A percentile compares a stretch with the other conserved stretches of the same genome.
phyloP scores from a whole-genome alignment of 2,888 invertebrate species.

The Mesorhabditis spiculigera region DNA sequence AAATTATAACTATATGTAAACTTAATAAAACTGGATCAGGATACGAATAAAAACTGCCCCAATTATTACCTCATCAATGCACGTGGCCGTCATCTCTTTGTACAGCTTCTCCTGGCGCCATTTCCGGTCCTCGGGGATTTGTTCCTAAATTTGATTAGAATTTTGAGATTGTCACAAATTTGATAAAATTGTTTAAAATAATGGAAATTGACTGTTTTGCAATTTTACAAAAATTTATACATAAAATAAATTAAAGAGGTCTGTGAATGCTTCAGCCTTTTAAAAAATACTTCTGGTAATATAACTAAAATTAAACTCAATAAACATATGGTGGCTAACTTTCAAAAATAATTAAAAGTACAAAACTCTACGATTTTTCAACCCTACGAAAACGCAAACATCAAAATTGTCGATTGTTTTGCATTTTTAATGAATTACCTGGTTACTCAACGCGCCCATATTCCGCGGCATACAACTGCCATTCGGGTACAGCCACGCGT shows the following conservation, averaged over 20 bases:
- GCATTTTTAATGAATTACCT: neutral
- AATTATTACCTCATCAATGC: conserved; percentile 50
- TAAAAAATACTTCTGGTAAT: no score
- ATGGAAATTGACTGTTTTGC: neutral
- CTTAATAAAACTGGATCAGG: no score
- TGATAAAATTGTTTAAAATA: neutral
- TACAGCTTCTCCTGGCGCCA: conserved; percentile 57
- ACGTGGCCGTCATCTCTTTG: conserved; percentile 50
- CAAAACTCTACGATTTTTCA: no score
- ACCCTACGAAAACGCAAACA: no score
- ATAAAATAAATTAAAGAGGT: no score
- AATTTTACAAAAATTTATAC: neutral
- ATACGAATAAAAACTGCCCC: no score
- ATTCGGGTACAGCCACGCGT: conserved; percentile 55
- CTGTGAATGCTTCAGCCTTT: no score
- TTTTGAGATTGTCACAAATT: neutral
- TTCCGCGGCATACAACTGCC: conserved; percentile 54
- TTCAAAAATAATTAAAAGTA: no score
- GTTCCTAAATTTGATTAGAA: conserved; percentile 1
- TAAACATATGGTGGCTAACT: no score
- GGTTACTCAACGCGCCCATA: conserved; percentile 35
- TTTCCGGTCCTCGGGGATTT: conserved; percentile 47
- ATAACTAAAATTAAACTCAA: no score
- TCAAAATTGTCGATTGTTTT: no score
- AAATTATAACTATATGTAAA: no score